Base-by-base conservation (phyloP, 1,140 invertebrate genomes). In the Pogonognathellus flavescens region DNA sequence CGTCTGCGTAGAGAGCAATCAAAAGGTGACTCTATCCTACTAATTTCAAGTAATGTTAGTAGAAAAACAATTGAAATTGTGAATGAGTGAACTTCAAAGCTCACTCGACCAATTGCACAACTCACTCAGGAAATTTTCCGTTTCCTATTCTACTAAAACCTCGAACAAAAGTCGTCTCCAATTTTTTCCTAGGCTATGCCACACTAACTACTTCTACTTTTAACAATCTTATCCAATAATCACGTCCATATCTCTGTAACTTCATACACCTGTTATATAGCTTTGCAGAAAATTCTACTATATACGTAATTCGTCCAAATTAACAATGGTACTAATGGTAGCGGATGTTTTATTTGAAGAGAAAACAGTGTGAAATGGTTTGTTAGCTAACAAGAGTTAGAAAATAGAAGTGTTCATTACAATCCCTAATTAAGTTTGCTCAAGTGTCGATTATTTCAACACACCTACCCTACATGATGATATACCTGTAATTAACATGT, bases 311-410 rank as follows among this genome's bases (percentile, higher is more conserved):
- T n/a, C n/a, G n/a, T n/a, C n/a, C n/a, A n/a, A n/a, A n/a, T n/a
- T n/a, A 66, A 66, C 20, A 50, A 1, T 18, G 14, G 14, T 76
- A 41, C 14, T 76, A 3, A 9, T n/a, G 16, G 59, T n/a, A 20
- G 2, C 18, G 59, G 5, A 16, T 55, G 2, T 41, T 41, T 55
- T 55, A 55, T 55, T 41, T 66, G 25, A 66, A 25, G 20, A 66
- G 70, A 76, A 70, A 76, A 76, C 25, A 76, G 70, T 76, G 70
- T 76, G 70, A 76, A 76, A n/a, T 41, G 41, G 70, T 76, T 76
- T 76, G 70, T 76, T 76, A 76, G 22, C n/a, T 1, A 50, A 57
- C n/a, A n/a, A 76, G 7, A 66, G 25, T 66, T 66, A 22, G 62
- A 14, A 53, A 55, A 55, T 55, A 55, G 2, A 41, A 41, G 31